Percentiles rank a stretch among this genome's conserved stretches.
phyloP scores from a whole-genome alignment of 2,797 vertebrate genomes.

The Triplophysa bombifrons region DNA sequence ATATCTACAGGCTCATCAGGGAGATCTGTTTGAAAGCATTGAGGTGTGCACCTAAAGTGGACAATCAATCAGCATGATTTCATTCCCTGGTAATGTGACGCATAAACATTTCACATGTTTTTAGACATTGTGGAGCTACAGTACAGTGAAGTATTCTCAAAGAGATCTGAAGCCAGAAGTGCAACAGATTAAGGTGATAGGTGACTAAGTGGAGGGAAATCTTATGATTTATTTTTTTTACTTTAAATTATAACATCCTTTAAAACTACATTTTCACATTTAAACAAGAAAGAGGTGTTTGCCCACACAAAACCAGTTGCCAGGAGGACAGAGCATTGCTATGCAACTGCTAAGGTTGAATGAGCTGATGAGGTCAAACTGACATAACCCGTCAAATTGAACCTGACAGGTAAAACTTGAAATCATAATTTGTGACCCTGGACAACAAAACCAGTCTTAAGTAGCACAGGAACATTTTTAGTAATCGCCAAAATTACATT shows the following conservation, averaged over 20 bases:
- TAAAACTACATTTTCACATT: not conserved
- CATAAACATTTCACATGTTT: constrained; percentile 13
- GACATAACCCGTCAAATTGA: too few species aligned
- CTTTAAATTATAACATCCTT: not conserved
- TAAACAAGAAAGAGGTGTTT: not conserved
- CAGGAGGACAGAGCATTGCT: not conserved
- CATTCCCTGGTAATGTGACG: constrained; percentile 46
- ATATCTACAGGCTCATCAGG: constrained; percentile 43
- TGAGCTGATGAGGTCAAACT: too few species aligned
- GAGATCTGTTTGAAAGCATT: constrained; percentile 45
- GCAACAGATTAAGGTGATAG: not conserved
- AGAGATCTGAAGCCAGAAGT: not conserved
- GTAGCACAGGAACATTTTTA: too few species aligned
- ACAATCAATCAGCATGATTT: constrained; percentile 45
- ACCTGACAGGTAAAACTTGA: too few species aligned
- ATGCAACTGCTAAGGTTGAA: too few species aligned
- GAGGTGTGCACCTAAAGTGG: constrained; percentile 28
- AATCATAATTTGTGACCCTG: too few species aligned
- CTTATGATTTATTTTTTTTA: not conserved
- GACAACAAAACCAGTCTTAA: too few species aligned
- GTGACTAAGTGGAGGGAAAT: not conserved
- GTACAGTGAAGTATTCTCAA: not conserved
- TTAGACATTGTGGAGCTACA: not conserved
- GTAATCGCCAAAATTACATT: too few species aligned
- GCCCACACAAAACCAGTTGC: not conserved